Evolutionary conservation across 1,140 invertebrate species (phyloP), one percentile per base, ranked within the genome.

Genomic region (Bombus waltoni): DNA sequence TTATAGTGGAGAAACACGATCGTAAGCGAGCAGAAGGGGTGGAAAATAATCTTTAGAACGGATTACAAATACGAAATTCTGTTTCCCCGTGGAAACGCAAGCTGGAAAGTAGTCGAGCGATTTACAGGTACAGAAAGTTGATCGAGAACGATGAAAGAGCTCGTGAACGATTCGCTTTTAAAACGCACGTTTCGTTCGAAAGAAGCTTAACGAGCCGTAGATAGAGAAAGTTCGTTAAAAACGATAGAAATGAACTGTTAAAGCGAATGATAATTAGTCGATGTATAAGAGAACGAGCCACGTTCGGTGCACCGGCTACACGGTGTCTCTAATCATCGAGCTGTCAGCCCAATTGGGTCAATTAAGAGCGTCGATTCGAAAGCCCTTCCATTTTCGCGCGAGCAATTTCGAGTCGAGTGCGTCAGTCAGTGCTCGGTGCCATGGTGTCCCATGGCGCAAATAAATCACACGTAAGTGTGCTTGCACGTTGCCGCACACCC

Each of bases 381-480:
- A 79, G 83, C 83, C 85, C 87, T 89, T 89, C 53, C 83, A 89
- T 89, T 89, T 89, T 89, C 83, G 83, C 87, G 87, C 87, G 83
- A 66, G 74, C 88, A 92, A 92, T 91, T 87, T 75, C 75, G 77
- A 90, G 85, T 59, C 62, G 87, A 84, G 83, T 75, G 77, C 73
- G 80, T 81, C 83, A 87, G 77, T 78, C 66, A 32, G 3, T 15
- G 73, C 47, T 71, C 80, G 59, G 81, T 84, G 75, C 83, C 76
- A 84, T 72, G 83, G 83, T 84, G 83, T 84, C 83, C 83, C 83
- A 84, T 84, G 83, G 83, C 66, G 83, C 83, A 80, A 84, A 84
- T 84, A 84, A 84, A 84, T 84, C 83, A 80, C 78, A 57, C 83
- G 83, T 80, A 84, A 84, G 83, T 84, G 74, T 77, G 40, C 66